Conservation (phyloP, 1,140 invertebrate genomes). For the Drosophila novamexicana region DNA sequence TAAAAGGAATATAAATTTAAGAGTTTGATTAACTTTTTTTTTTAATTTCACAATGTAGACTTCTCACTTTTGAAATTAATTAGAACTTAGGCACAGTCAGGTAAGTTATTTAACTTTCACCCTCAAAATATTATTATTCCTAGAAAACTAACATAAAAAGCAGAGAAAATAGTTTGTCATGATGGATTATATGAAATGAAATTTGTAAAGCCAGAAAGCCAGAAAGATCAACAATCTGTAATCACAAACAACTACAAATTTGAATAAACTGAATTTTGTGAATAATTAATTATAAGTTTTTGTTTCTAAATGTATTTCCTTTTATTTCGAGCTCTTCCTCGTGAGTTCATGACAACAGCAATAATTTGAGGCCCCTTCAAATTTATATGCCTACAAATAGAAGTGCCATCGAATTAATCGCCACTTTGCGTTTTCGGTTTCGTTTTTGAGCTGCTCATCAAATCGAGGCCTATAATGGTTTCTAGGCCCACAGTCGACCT, state of each 20-base stretch:
- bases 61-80: too few species aligned
- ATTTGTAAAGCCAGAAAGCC: neutral
- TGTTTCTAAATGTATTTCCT: conserved; percentile 38
- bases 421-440: conserved; percentile 64
- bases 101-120: too few species aligned
- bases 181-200: neutral
- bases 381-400: conserved; percentile 77
- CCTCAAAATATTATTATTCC: too few species aligned
- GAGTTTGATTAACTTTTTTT: too few species aligned
- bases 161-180: conserved; percentile 1
- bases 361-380: conserved; percentile 43
- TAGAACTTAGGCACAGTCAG: too few species aligned
- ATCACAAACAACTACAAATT: neutral
- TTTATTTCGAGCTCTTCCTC: conserved; percentile 30
- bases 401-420: conserved; percentile 81
- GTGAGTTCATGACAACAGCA: conserved; percentile 33
- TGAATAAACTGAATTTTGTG: conserved; percentile 45
- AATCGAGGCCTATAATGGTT: conserved; percentile 64
- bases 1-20: too few species aligned
- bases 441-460: conserved; percentile 42
- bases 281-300: conserved; percentile 63
- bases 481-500: conserved; percentile 61
- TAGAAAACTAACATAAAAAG: too few species aligned
- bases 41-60: too few species aligned
- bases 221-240: neutral